Conservation (phyloP, 2,888 invertebrate species). For the Hetaerina titia region DNA sequence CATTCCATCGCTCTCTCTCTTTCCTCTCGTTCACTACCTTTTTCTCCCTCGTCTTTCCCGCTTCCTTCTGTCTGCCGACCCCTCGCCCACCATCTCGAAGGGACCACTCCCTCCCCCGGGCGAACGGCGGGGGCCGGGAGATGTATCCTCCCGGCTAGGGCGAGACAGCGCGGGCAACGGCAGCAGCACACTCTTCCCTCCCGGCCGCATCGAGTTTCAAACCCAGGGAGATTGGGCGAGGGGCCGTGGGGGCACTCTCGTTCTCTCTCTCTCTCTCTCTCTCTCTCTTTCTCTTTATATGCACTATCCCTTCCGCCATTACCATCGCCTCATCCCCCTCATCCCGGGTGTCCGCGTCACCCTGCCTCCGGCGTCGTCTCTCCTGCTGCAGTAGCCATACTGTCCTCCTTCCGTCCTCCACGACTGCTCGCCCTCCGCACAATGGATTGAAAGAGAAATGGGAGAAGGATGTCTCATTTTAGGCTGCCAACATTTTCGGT, state of each 20-base stretch:
- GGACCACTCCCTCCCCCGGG: background rate
- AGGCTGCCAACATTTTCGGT: no score
- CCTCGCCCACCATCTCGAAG: background rate
- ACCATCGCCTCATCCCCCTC: background rate
- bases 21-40: background rate
- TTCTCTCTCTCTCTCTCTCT: background rate
- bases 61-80: background rate
- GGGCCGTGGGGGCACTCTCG: background rate
- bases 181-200: background rate
- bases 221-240: slow-evolving; percentile 24
- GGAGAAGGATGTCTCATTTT: background rate
- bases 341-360: background rate
- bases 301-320: background rate
- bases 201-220: slow-evolving; percentile 58
- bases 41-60: background rate
- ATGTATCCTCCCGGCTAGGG: background rate
- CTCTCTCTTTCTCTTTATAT: background rate
- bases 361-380: background rate
- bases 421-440: no score
- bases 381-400: background rate
- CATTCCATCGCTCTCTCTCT: background rate
- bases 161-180: background rate
- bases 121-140: no score
- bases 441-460: background rate
- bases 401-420: background rate